Evolutionary conservation across 2,797 vertebrate species (phyloP).

Genomic region (Notolepis coatsorum): DNA sequence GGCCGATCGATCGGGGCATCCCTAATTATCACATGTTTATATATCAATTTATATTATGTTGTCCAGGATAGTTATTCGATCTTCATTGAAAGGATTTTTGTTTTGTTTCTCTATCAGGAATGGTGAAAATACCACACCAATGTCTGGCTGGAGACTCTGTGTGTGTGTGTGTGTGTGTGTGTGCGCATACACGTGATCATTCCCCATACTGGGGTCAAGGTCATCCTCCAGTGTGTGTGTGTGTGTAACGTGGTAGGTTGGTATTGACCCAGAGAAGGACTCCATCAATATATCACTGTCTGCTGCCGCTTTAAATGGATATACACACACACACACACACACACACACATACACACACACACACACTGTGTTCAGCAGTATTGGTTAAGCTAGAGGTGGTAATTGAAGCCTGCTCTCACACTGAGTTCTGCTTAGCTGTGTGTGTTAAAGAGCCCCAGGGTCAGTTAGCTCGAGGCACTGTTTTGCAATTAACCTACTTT

Average conservation of each 20-base stretch:
- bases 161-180: no score
- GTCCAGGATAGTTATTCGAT: no score
- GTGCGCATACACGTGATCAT: conserved; percentile 1
- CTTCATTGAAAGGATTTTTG: no score
- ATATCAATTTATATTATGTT: no score
- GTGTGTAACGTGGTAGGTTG: conserved; percentile 23
- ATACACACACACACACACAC: neutral
- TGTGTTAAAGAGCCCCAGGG: no score
- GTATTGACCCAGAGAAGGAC: conserved; percentile 20
- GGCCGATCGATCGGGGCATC: no score
- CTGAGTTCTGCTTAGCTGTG: conserved; percentile 48
- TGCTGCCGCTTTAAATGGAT: conserved; percentile 13
- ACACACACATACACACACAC: conserved; percentile 19
- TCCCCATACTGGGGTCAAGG: neutral
- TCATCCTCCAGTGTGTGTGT: conserved; percentile 27
- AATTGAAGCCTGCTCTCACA: conserved; percentile 36
- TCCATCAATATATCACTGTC: conserved; percentile 40
- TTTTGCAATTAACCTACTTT: no score
- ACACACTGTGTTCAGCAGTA: conserved; percentile 41
- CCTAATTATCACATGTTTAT: no score
- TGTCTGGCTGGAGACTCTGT: no score
- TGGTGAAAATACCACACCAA: no score
- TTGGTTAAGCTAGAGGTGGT: conserved; percentile 4
- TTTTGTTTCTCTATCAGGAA: no score
- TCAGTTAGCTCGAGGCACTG: no score